Evolutionary conservation across 2,888 invertebrate genomes (phyloP).

Genomic region (Drosophila neutralis): DNA sequence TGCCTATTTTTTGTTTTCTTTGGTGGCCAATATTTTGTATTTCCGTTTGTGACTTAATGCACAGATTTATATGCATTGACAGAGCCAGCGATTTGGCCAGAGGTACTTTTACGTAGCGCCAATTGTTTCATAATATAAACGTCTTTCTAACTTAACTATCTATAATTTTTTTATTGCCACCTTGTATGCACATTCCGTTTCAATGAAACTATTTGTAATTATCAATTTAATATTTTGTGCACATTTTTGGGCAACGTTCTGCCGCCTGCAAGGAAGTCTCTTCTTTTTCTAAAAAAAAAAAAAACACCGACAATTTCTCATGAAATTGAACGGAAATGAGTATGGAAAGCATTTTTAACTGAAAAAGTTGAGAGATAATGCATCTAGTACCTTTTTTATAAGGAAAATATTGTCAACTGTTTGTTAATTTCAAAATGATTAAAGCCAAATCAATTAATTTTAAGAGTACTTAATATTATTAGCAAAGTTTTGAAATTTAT

Average conservation of each 20-base stretch:
- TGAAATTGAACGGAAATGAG: constrained; percentile 23
- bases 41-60: constrained; percentile 56
- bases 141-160: constrained; percentile 32
- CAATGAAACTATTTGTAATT: constrained; percentile 63
- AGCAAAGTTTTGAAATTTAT: background rate
- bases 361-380: background rate
- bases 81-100: constrained; percentile 44
- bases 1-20: constrained; percentile 6
- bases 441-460: background rate
- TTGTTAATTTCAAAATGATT: background rate
- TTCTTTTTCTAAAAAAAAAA: constrained; percentile 8
- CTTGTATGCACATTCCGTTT: constrained; percentile 46
- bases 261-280: constrained; percentile 23
- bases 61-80: constrained; percentile 61
- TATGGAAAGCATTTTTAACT: background rate
- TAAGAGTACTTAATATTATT: background rate
- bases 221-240: constrained; percentile 60
- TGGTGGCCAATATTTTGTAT: constrained; percentile 55
- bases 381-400: background rate
- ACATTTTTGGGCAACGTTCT: constrained; percentile 40
- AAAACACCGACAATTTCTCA: constrained; percentile 13
- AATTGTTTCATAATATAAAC: constrained; percentile 65
- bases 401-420: too few relatives aligned
- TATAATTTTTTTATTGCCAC: constrained; percentile 41
- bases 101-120: constrained; percentile 40